A percentile compares a stretch with the other conserved stretches of the same genome.
Conservation (phyloP, 2,888 invertebrate species). For the Petrolisthes manimaculis region DNA sequence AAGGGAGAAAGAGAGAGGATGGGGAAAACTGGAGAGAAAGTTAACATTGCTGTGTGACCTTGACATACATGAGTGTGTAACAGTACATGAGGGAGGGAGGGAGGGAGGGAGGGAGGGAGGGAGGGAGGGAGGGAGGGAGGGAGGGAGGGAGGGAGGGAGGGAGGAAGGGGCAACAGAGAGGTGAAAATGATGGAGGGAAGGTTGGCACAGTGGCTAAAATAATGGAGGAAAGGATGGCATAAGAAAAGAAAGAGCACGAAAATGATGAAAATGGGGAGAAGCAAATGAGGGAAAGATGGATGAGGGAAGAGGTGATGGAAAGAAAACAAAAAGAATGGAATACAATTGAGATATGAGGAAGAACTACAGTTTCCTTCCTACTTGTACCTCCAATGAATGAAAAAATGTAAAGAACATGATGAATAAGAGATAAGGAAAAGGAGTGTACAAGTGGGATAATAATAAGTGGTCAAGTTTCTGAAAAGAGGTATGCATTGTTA, state of each 20-base stretch:
- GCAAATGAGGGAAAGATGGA: background rate
- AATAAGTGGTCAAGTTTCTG: background rate
- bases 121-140: background rate
- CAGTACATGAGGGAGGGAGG: conserved; percentile 13
- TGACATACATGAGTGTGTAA: background rate
- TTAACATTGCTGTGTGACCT: background rate
- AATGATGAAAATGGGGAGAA: background rate
- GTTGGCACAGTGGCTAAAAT: background rate
- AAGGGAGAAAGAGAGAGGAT: conserved; percentile 2
- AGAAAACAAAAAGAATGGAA: background rate
- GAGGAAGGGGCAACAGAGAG: background rate
- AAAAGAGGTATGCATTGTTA: background rate
- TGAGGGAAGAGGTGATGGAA: background rate
- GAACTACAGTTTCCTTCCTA: background rate
- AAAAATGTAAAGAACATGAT: background rate
- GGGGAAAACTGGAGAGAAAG: background rate
- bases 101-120: background rate
- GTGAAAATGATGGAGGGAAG: background rate
- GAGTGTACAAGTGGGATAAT: background rate
- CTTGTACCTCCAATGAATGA: too few species aligned
- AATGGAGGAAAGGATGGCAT: background rate
- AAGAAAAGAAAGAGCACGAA: background rate
- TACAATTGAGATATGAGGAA: background rate
- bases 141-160: background rate
- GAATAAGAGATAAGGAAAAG: background rate